These are phyloP conservation scores for Stomatorhinus ivindoensis DNA, from an alignment of 2,113 vertebrate species.

Conservation along the genomic window DNA sequence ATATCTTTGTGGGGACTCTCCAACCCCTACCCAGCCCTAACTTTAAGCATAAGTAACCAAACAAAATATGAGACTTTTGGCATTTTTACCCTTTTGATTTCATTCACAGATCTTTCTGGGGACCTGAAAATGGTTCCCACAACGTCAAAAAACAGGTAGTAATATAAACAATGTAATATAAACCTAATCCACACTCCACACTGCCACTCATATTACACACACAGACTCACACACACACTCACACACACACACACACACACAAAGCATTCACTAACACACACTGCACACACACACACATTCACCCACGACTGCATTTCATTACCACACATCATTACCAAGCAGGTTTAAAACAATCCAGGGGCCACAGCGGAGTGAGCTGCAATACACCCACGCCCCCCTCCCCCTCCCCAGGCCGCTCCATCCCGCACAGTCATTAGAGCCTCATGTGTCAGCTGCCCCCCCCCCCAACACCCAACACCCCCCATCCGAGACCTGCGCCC, in stretches of 20 bases:
- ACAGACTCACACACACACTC: neutral
- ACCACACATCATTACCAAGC: constrained; percentile 5
- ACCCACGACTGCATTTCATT: neutral
- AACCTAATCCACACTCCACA: too few species aligned
- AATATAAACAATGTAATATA: too few species aligned
- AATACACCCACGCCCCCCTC: neutral
- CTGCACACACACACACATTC: neutral
- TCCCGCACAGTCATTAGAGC: constrained; percentile 59
- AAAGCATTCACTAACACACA: neutral
- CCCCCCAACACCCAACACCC: constrained; percentile 27
- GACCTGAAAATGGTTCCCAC: too few species aligned
- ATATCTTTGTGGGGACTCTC: too few species aligned
- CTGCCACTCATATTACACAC: neutral
- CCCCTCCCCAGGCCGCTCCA: constrained; percentile 26
- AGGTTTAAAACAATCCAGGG: neutral
- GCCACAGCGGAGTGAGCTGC: neutral
- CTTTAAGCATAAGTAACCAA: too few species aligned
- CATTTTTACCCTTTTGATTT: too few species aligned
- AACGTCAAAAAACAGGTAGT: too few species aligned
- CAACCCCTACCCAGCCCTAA: too few species aligned
- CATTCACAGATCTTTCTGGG: too few species aligned
- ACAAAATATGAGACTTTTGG: too few species aligned
- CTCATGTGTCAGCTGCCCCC: constrained; percentile 53
- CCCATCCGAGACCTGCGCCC: constrained; percentile 64
- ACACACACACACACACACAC: neutral